Evolutionary conservation across 92 coral and sea anemone genomes (phyloP), one percentile per base, ranked within the genome.

Genomic region (Heteractis magnifica): DNA sequence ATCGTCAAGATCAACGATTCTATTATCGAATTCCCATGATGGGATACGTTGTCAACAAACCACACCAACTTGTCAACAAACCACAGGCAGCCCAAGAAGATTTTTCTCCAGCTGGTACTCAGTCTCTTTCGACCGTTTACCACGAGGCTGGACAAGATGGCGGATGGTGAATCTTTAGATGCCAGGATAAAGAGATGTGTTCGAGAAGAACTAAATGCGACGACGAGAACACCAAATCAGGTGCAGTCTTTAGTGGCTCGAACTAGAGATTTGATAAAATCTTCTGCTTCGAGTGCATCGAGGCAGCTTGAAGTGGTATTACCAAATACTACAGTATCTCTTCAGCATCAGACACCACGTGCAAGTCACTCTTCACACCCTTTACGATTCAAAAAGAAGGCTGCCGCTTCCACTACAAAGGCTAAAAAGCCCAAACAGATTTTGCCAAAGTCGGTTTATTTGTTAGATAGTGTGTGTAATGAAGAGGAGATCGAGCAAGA

Each of bases 401-500:
- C 59, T 1, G 4, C 59, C 11, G 3, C 59, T 53, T 53, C 59
- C 59, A 1, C 59, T 53, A 53, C 59, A 55, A 55, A 55, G 59
- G 59, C 11, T 55, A 55, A 55, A 55, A 55, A 55, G 14, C 59
- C 14, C 5, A 9, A 55, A 13, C 59, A 55, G 14, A 1, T 55
- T 55, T 55, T 55, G 1, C 44, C 44, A 34, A 34, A 34, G 44
- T 34, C 44, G 3, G 44, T 55, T 55, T 13, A 13, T 55, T 13
- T 55, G 59, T 55, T 55, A 9, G 14, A 13, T 3, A 8, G 10
- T 13, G 5, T 55, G 59, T 55, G 59, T 34, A 34, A 34, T 55
- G 70, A 62, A 62, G 70, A 16, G 70, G 70, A 62, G 70, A 62
- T 62, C 70, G 26, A 62, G 19, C n/a, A 62, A 16, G 70, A 62